A percentile compares a stretch with the other conserved stretches of the same genome.
Conservation (phyloP, 2,888 invertebrate genomes). For the Graphium colonna region DNA sequence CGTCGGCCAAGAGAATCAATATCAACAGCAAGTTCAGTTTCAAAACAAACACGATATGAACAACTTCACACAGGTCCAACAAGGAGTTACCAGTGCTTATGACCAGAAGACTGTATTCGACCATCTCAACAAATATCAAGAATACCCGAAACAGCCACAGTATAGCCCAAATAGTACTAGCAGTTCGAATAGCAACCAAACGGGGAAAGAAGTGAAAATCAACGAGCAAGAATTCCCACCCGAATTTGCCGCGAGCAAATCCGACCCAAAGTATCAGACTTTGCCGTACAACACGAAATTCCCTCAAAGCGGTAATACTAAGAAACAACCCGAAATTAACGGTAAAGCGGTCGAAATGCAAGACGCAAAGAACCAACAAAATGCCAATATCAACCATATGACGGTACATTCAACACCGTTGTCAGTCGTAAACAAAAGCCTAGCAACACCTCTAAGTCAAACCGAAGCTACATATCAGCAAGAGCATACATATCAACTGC, state of each 20-base stretch:
- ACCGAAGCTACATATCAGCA: slow-evolving; percentile 76
- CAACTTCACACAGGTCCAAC: slow-evolving; percentile 64
- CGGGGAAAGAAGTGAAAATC: slow-evolving; percentile 69
- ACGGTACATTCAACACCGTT: slow-evolving; percentile 77
- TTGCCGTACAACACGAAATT: slow-evolving; percentile 94
- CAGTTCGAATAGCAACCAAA: slow-evolving; percentile 73
- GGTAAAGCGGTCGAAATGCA: slow-evolving; percentile 55
- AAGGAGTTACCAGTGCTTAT: slow-evolving; percentile 70
- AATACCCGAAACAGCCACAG: slow-evolving; percentile 73
- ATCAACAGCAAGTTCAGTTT: slow-evolving; percentile 54
- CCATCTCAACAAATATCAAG: slow-evolving; percentile 70
- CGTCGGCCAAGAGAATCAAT: slow-evolving; percentile 59
- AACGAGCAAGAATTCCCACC: slow-evolving; percentile 80
- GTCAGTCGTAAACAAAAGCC: slow-evolving; percentile 81
- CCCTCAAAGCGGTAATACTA: slow-evolving; percentile 78
- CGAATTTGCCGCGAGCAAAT: slow-evolving; percentile 89
- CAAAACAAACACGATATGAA: slow-evolving; percentile 62
- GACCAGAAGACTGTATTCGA: slow-evolving; percentile 69
- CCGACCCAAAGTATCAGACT: slow-evolving; percentile 95
- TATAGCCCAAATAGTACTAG: slow-evolving; percentile 80
- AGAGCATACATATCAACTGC: slow-evolving; percentile 75
- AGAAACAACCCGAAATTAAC: slow-evolving; percentile 60
- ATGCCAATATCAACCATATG: slow-evolving; percentile 69
- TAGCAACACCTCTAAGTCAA: slow-evolving; percentile 83
- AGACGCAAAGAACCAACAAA: slow-evolving; percentile 57